Evolutionary conservation across 2,797 vertebrate genomes (phyloP), one percentile per base, ranked within the genome.

Genomic region (Neomorphus geoffroyi): DNA sequence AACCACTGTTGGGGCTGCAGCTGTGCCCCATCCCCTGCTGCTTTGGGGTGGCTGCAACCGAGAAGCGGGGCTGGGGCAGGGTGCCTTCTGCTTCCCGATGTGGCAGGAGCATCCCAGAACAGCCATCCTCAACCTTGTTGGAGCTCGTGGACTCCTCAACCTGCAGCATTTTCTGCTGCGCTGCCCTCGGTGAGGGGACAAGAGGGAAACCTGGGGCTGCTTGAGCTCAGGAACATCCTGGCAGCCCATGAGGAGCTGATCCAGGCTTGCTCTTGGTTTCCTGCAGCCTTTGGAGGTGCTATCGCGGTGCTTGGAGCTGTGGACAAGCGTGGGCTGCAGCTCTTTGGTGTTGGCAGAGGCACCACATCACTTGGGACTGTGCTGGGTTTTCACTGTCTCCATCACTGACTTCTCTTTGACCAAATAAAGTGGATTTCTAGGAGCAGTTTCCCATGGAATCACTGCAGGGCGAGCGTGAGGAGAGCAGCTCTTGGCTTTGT

Each of bases 371-470:
- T 12, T 8, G 27, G 53, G 61, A 32, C 6, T 1, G 0, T 4
- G 37, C 87, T 79, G 80, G 32, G 51, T 14, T 39, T 41, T 21
- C 0, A 2, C 4, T 19, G n/a, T 60, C 80, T 73, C 56, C 9
- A 0, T 46, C 69, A 39, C 65, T 1, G 35, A 58, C 35, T 83
- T 22, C 21, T 48, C 73, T 89, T 79, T 22, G 66, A 94, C 88
- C 80, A 88, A 96, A 92, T 96, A 96, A 94, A 96, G 77, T 22
- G 62, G 48, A 30, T 85, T 94, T 93, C 45, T 81, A 66, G 6
- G 39, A 66, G 67, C 7, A 6, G 65, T 16, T 65, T 37, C 53
- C 18, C 2, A 10, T 6, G 15, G 71, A 18, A 70, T 26, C 7
- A 0, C 37, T 6, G 18, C 1, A 0, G 17, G 27, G 35, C 1